A percentile compares a stretch with the other conserved stretches of the same genome.
phyloP scores from a whole-genome alignment of 2,113 vertebrate genomes.

The Phalacrocorax aristotelis region DNA sequence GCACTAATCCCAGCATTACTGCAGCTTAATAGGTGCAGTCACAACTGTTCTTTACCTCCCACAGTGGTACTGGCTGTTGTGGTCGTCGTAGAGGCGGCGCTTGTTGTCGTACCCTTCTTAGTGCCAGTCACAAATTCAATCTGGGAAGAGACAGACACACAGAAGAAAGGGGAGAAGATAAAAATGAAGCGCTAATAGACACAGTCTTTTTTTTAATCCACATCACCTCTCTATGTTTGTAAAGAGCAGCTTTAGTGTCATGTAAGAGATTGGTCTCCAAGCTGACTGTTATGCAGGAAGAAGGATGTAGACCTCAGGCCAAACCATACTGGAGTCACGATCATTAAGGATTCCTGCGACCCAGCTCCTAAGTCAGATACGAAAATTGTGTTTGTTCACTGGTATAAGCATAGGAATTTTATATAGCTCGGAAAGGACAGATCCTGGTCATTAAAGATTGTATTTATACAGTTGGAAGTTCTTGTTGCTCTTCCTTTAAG shows the following conservation, averaged over 20 bases:
- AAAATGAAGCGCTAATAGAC: neutral
- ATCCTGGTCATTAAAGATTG: neutral
- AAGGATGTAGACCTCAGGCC: neutral
- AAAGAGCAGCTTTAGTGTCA: neutral
- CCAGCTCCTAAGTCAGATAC: neutral
- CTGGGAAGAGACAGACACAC: slow-evolving; percentile 56
- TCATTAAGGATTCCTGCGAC: neutral
- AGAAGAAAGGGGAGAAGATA: neutral
- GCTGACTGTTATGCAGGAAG: neutral
- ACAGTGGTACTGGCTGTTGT: slow-evolving; percentile 84
- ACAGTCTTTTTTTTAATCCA: neutral
- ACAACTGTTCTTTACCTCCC: slow-evolving; percentile 81
- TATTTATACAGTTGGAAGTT: neutral
- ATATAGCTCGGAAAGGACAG: neutral
- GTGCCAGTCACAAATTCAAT: slow-evolving; percentile 98
- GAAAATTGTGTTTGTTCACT: neutral
- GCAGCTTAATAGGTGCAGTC: neutral
- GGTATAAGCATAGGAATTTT: neutral
- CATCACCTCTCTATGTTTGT: neutral
- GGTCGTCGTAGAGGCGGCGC: slow-evolving; percentile 81
- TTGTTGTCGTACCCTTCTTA: slow-evolving; percentile 92
- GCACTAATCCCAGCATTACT: neutral
- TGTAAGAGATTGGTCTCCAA: neutral
- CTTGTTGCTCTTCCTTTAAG: neutral
- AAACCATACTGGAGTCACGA: neutral